These are phyloP conservation scores for Greenwoodochromis staneri DNA, from an alignment of 2,113 vertebrate genomes.

Conservation along the genomic window DNA sequence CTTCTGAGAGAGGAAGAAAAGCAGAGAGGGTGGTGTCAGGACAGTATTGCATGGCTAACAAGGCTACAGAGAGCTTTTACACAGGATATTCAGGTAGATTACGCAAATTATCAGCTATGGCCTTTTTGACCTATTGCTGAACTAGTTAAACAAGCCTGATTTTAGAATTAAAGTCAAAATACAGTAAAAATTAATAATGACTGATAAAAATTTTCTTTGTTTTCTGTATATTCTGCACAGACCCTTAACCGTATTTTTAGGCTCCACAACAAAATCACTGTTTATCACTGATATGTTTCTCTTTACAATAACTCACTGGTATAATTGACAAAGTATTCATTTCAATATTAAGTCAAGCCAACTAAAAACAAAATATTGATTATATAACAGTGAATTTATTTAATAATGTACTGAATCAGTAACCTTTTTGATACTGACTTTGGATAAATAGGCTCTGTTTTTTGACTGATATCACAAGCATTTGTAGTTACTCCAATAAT, in stretches of 20 bases:
- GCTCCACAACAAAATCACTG: neutral
- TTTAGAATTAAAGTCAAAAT: neutral
- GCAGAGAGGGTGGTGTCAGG: slow-evolving; percentile 25
- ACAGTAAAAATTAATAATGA: neutral
- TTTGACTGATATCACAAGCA: neutral
- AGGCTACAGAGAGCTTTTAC: slow-evolving; percentile 1
- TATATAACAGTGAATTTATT: neutral
- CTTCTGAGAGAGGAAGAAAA: slow-evolving; percentile 34
- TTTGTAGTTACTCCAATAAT: neutral
- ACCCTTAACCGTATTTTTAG: neutral
- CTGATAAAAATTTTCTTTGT: neutral
- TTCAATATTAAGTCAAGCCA: neutral
- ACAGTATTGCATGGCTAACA: slow-evolving; percentile 6
- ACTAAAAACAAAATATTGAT: neutral
- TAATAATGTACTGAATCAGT: neutral
- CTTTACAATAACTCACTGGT: neutral
- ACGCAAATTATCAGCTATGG: neutral
- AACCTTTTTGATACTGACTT: neutral
- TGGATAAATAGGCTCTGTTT: neutral
- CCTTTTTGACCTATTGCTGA: neutral
- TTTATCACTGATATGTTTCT: neutral
- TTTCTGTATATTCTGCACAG: neutral
- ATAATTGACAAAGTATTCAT: neutral
- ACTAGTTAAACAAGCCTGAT: neutral
- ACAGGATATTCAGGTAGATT: neutral